Evolutionary conservation across 2,888 invertebrate species (phyloP).

Genomic region (Exocentrus adspersus): DNA sequence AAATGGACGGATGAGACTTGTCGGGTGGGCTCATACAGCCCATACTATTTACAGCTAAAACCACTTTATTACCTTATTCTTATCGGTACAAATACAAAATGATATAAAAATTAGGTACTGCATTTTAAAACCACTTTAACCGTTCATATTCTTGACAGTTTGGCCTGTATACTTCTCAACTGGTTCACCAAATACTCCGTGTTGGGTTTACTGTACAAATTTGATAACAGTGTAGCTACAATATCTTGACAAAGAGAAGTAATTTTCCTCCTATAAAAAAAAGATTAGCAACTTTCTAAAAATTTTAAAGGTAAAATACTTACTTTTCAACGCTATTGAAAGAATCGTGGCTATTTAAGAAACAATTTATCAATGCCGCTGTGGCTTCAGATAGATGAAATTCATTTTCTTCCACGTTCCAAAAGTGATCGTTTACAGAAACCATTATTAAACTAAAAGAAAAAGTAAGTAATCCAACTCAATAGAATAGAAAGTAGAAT

Average conservation of each 20-base stretch:
- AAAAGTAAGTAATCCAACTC: not conserved
- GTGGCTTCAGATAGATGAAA: slow-evolving; percentile 85
- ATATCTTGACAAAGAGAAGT: slow-evolving; percentile 78
- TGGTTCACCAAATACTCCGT: slow-evolving; percentile 71
- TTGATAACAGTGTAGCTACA: slow-evolving; percentile 78
- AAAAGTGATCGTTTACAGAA: slow-evolving; percentile 78
- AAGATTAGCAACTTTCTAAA: too few relatives aligned
- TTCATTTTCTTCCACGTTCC: slow-evolving; percentile 87
- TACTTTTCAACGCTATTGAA: slow-evolving; percentile 67
- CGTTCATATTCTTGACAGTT: slow-evolving; percentile 76
- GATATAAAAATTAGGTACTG: not conserved
- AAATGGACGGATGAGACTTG: too few relatives aligned
- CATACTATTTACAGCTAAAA: too few relatives aligned
- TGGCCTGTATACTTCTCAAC: slow-evolving; percentile 69
- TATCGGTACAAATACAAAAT: slow-evolving; percentile 12
- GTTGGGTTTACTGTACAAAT: slow-evolving; percentile 79
- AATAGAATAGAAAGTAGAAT: not conserved
- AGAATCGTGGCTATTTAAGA: slow-evolving; percentile 72
- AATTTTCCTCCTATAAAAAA: slow-evolving; percentile 69
- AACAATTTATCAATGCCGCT: slow-evolving; percentile 75
- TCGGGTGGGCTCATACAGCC: too few relatives aligned
- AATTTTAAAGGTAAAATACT: slow-evolving; percentile 43
- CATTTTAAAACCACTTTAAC: not conserved
- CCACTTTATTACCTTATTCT: slow-evolving; percentile 3
- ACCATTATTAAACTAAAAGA: slow-evolving; percentile 74